Percentiles rank a stretch among this genome's conserved stretches.
Evolutionary conservation across 2,113 vertebrate species (phyloP).

Genomic region (Corvus hawaiiensis): DNA sequence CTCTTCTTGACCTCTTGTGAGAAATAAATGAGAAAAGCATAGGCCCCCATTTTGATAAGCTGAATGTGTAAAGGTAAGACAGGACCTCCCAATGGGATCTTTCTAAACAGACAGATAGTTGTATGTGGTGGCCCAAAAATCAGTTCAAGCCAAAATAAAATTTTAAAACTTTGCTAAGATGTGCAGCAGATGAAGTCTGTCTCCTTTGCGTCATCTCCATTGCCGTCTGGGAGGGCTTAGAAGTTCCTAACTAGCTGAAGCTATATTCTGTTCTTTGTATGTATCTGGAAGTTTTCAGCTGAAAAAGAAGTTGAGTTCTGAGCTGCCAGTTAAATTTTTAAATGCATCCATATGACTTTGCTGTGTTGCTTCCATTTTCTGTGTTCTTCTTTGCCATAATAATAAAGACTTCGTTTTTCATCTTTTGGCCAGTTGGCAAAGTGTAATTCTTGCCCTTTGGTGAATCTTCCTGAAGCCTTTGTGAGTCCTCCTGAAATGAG

Average conservation of each 20-base stretch:
- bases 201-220: rapidly evolving
- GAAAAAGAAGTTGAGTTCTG: background rate
- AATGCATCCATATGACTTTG: background rate
- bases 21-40: background rate
- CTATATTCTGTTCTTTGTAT: background rate
- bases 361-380: background rate
- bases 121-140: background rate
- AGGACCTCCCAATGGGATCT: background rate
- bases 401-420: background rate
- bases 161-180: background rate
- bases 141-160: background rate
- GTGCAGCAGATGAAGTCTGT: background rate
- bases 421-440: background rate
- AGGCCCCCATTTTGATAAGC: background rate
- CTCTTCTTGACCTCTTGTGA: rapidly evolving
- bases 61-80: background rate
- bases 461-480: background rate
- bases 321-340: background rate
- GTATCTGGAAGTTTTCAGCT: background rate
- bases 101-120: background rate
- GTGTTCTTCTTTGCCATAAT: background rate
- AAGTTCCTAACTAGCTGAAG: background rate
- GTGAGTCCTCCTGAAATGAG: background rate
- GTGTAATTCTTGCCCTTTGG: background rate
- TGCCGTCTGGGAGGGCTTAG: background rate